phyloP scores from a whole-genome alignment of 2,888 invertebrate genomes.

The Nomada goodeniana region DNA sequence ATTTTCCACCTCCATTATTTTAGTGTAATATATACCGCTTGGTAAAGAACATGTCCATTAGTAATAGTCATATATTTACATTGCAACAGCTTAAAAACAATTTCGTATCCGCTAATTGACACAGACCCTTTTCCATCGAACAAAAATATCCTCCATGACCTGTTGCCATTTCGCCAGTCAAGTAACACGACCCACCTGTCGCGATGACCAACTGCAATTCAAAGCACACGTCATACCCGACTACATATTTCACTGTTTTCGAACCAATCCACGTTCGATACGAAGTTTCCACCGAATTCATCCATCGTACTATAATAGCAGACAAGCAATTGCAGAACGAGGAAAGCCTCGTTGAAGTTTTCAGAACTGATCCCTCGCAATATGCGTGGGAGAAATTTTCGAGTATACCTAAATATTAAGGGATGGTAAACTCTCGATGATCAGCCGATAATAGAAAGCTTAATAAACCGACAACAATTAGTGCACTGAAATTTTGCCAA shows the following conservation, averaged over 20 bases:
- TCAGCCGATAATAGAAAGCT: background rate
- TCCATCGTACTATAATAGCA: background rate
- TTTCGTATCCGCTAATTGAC: no score
- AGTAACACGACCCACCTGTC: background rate
- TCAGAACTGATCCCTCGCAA: background rate
- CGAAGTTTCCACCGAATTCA: background rate
- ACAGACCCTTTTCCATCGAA: no score
- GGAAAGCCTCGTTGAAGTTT: background rate
- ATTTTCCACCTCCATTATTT: no score
- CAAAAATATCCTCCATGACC: background rate
- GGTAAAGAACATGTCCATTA: no score
- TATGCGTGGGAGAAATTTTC: background rate
- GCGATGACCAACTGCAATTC: background rate
- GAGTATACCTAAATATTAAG: background rate
- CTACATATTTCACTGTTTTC: background rate
- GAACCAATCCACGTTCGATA: background rate
- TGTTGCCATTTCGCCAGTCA: background rate
- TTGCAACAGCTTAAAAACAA: no score
- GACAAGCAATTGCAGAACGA: background rate
- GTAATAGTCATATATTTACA: no score
- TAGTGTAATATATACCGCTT: no score
- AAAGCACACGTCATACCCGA: background rate
- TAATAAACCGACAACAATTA: background rate
- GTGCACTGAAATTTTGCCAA: background rate
- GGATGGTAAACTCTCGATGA: background rate